Percentiles rank a stretch among this genome's conserved stretches.
phyloP scores from a whole-genome alignment of 1,140 invertebrate genomes.

The Schlechtendalia chinensis region DNA sequence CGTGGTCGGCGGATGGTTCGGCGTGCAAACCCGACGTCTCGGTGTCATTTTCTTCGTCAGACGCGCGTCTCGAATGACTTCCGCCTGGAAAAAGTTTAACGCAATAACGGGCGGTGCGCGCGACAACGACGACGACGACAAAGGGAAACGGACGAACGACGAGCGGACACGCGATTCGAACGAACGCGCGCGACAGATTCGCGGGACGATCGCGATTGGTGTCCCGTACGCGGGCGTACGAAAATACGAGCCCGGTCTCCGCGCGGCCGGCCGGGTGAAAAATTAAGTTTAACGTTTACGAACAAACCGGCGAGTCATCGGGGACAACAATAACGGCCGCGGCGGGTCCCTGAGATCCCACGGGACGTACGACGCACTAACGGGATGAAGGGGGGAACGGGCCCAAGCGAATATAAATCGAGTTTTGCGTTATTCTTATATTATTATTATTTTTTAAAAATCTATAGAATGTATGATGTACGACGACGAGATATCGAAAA shows the following conservation, averaged over 20 bases:
- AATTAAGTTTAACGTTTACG: conserved; percentile 5
- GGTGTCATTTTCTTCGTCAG: conserved; percentile 19
- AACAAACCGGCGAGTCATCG: conserved; percentile 43
- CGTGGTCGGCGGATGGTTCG: background rate
- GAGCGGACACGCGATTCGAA: background rate
- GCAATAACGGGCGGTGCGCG: conserved; percentile 1
- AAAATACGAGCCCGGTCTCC: background rate
- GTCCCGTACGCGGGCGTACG: background rate
- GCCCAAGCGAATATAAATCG: background rate
- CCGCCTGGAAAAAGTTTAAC: conserved; percentile 30
- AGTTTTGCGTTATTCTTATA: background rate
- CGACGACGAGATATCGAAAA: background rate
- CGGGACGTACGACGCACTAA: conserved; percentile 22
- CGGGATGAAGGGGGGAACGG: background rate
- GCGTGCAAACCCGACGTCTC: conserved; percentile 34
- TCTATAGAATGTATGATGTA: background rate
- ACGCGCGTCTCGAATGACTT: conserved; percentile 1
- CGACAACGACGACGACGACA: background rate
- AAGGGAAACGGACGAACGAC: background rate
- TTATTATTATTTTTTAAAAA: conserved; percentile 18
- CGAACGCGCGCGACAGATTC: background rate
- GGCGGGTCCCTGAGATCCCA: conserved; percentile 7
- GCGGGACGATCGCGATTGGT: no score
- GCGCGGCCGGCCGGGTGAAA: conserved; percentile 2
- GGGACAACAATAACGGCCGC: conserved; percentile 45